Percentiles rank a stretch among this genome's conserved stretches.
Conservation (phyloP, 2,888 invertebrate species). For the Amblyteles armatorius region DNA sequence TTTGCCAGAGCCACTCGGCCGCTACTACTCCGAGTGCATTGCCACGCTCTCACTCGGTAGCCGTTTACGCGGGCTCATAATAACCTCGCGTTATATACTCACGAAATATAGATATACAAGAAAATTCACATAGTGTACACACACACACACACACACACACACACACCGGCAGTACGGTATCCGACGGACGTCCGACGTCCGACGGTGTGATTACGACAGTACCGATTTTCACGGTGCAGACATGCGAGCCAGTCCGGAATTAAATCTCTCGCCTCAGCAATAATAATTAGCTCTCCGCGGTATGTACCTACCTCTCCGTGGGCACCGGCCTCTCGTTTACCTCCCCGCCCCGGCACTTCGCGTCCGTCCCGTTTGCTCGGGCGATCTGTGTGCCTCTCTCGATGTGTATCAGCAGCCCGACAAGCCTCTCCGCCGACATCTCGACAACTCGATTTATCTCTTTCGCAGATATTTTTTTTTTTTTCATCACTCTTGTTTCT, state of each 20-base stretch:
- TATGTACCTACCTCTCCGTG: slow-evolving; percentile 5
- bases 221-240: slow-evolving; percentile 56
- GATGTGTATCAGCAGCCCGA: slow-evolving; percentile 24
- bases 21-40: slow-evolving; percentile 22
- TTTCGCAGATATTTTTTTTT: slow-evolving; percentile 6
- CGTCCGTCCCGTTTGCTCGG: neutral
- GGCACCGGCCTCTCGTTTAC: slow-evolving; percentile 8
- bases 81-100: slow-evolving; percentile 9
- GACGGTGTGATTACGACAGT: slow-evolving; percentile 52
- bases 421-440: neutral
- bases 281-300: slow-evolving; percentile 49
- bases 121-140: neutral
- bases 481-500: neutral
- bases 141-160: slow-evolving; percentile 1
- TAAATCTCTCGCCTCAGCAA: slow-evolving; percentile 57
- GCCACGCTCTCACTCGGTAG: slow-evolving; percentile 46
- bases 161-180: neutral
- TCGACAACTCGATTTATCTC: slow-evolving; percentile 15
- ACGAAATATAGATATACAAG: slow-evolving; percentile 11
- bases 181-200: slow-evolving; percentile 50
- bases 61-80: slow-evolving; percentile 9
- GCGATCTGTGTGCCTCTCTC: slow-evolving; percentile 25
- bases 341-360: neutral
- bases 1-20: slow-evolving; percentile 1
- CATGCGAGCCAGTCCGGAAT: slow-evolving; percentile 57